Evolutionary conservation across 1,140 invertebrate genomes (phyloP).

Genomic region (Lycorma delicatula): DNA sequence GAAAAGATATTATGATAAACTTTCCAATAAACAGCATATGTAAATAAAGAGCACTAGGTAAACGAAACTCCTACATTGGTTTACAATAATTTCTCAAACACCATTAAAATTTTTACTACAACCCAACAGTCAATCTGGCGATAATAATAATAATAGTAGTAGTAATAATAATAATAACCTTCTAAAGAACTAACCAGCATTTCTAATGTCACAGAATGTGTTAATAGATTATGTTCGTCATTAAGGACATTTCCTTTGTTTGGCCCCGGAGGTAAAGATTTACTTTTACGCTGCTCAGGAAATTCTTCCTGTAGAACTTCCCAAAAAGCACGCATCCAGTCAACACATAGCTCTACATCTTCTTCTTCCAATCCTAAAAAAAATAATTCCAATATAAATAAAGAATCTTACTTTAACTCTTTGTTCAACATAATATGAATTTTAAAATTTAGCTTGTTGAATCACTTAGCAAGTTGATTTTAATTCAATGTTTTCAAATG

Average conservation of each 20-base stretch:
- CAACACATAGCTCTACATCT: slow-evolving; percentile 60
- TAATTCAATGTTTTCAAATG: too few species aligned
- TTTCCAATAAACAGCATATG: too few species aligned
- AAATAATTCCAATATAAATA: slow-evolving; percentile 17
- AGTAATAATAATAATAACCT: too few species aligned
- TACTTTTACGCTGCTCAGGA: slow-evolving; percentile 26
- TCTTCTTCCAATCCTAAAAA: slow-evolving; percentile 60
- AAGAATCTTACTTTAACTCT: not conserved
- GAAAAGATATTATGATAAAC: too few species aligned
- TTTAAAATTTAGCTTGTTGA: not conserved
- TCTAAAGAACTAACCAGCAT: slow-evolving; percentile 77
- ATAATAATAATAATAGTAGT: too few species aligned
- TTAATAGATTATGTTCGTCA: slow-evolving; percentile 79
- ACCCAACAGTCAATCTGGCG: too few species aligned
- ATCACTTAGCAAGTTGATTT: not conserved
- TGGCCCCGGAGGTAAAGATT: slow-evolving; percentile 37
- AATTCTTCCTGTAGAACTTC: slow-evolving; percentile 51
- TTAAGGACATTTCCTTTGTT: slow-evolving; percentile 57
- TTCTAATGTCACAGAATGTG: slow-evolving; percentile 69
- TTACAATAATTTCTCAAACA: too few species aligned
- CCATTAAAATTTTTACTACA: too few species aligned
- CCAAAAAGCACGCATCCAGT: slow-evolving; percentile 75
- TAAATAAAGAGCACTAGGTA: too few species aligned
- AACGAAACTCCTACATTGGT: too few species aligned
- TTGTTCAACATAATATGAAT: not conserved